phyloP scores from a whole-genome alignment of 2,888 invertebrate genomes.

The Ectemnius lituratus region DNA sequence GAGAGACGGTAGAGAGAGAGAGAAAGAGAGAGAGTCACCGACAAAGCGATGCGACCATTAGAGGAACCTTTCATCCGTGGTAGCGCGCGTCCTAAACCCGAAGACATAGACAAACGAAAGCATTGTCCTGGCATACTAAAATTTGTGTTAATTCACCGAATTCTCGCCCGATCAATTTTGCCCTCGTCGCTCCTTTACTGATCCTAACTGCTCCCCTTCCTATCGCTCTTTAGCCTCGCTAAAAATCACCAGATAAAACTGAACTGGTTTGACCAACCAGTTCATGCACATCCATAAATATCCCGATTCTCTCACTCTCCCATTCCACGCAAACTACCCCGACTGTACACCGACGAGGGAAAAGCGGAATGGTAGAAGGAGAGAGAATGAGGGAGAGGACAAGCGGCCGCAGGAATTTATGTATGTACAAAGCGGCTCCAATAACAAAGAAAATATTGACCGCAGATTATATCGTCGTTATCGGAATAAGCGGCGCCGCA shows the following conservation, averaged over 20 bases:
- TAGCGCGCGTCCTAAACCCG: no score
- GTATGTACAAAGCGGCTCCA: not conserved
- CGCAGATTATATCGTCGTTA: slow-evolving; percentile 23
- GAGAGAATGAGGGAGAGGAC: not conserved
- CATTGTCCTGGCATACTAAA: no score
- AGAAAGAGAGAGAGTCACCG: no score
- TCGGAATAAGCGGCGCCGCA: slow-evolving; percentile 23
- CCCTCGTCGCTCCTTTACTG: no score
- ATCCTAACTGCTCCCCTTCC: no score
- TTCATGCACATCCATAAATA: not conserved
- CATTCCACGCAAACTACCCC: not conserved
- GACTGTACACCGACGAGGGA: not conserved
- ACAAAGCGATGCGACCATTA: not conserved
- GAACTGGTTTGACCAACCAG: no score
- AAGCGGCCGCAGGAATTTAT: slow-evolving; percentile 20
- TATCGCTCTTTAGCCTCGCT: no score
- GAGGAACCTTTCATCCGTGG: not conserved
- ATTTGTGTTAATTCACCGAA: no score
- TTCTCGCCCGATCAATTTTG: no score
- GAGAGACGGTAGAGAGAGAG: no score
- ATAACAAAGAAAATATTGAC: slow-evolving; percentile 35
- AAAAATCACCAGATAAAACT: no score
- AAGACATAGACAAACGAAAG: no score
- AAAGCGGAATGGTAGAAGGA: not conserved
- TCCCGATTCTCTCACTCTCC: not conserved